Conservation (phyloP, 2,888 invertebrate species). For the Helleia helle region DNA sequence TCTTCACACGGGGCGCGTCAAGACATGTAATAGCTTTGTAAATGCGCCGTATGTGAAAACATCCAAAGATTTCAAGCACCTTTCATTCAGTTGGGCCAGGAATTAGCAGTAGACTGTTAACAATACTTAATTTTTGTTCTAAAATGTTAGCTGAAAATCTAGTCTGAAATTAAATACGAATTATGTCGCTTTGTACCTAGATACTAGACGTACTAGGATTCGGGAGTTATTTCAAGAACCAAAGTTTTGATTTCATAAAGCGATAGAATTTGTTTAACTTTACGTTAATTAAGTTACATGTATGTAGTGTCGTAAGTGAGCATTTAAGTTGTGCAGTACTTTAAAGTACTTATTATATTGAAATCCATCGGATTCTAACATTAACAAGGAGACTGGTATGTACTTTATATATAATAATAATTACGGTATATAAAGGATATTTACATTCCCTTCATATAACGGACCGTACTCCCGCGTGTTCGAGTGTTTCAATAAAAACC, state of each 20-base stretch:
- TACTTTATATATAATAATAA: constrained; percentile 50
- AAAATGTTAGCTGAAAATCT: constrained; percentile 51
- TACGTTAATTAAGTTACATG: constrained; percentile 35
- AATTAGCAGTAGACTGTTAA: constrained; percentile 26
- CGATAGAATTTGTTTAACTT: constrained; percentile 40
- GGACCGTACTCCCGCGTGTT: constrained; percentile 35
- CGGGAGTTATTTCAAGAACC: constrained; percentile 21
- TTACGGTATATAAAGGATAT: constrained; percentile 46
- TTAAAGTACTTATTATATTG: constrained; percentile 48
- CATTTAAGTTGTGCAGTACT: constrained; percentile 65
- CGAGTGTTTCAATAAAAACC: constrained; percentile 61
- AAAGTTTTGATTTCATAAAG: constrained; percentile 33
- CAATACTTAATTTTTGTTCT: constrained; percentile 40
- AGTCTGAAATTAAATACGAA: constrained; percentile 49
- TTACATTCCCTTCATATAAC: constrained; percentile 59
- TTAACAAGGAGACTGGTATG: constrained; percentile 69
- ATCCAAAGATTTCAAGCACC: not conserved
- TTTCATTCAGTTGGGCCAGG: constrained; percentile 24
- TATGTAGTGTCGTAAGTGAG: constrained; percentile 48
- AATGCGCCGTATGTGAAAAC: not conserved
- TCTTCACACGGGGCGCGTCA: not conserved
- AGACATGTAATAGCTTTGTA: not conserved
- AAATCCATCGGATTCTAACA: constrained; percentile 56
- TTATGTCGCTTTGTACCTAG: constrained; percentile 42
- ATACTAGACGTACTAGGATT: constrained; percentile 20